Conservation (phyloP, 2,888 invertebrate species). For the Phyllotreta cruciferae region DNA sequence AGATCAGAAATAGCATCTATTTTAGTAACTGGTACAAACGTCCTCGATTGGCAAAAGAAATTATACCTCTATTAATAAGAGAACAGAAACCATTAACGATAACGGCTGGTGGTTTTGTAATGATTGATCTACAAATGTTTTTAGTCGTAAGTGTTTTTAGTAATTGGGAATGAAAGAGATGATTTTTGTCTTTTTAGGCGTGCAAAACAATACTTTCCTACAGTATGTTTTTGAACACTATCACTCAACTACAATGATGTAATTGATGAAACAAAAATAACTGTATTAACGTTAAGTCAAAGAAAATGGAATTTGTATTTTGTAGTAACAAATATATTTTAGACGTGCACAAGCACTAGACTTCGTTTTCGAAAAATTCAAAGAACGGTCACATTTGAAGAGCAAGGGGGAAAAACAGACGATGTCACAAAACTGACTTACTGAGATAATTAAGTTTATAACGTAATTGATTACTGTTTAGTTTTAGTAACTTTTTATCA, state of each 20-base stretch:
- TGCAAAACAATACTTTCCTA: constrained; percentile 17
- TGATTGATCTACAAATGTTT: constrained; percentile 23
- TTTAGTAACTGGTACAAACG: constrained; percentile 23
- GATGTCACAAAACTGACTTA: too few species aligned
- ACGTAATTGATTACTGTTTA: too few species aligned
- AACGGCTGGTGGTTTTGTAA: constrained; percentile 28
- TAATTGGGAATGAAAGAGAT: background rate
- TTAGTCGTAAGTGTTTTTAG: constrained; percentile 17
- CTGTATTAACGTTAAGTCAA: too few species aligned
- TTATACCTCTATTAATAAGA: constrained; percentile 14
- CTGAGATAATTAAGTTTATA: too few species aligned
- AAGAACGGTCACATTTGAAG: too few species aligned
- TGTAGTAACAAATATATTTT: too few species aligned
- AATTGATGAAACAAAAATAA: too few species aligned
- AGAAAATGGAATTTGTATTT: too few species aligned
- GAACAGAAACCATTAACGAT: constrained; percentile 16
- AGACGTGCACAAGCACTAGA: too few species aligned
- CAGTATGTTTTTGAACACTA: constrained; percentile 8
- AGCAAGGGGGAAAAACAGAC: too few species aligned
- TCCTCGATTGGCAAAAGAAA: constrained; percentile 19
- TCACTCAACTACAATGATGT: constrained; percentile 1
- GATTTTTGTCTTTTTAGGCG: constrained; percentile 9
- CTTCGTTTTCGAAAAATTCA: too few species aligned
- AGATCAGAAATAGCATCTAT: constrained; percentile 15
- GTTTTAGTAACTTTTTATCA: too few species aligned